Conservation (phyloP, 1,140 invertebrate genomes). For the Archivesica marissinica region DNA sequence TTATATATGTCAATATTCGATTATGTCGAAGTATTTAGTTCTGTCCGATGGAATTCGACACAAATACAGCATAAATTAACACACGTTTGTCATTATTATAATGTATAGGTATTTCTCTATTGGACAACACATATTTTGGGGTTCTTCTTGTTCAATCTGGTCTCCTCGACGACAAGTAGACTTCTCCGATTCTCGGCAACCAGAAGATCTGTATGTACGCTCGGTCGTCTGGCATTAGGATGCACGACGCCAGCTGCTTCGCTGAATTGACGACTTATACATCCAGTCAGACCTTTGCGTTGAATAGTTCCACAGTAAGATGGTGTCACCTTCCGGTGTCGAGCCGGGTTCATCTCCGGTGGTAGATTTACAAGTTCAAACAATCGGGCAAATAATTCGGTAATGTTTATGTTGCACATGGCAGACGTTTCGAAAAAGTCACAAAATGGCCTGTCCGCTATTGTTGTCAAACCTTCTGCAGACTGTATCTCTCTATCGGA, state of each 20-base stretch:
- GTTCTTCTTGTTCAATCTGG: too few relatives aligned
- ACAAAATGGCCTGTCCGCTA: conserved; percentile 85
- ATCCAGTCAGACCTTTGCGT: conserved; percentile 72
- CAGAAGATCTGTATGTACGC: conserved; percentile 93
- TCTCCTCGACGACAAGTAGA: too few relatives aligned
- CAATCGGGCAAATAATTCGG: conserved; percentile 92
- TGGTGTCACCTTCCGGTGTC: conserved; percentile 86
- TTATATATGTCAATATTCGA: too few relatives aligned
- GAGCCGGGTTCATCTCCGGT: conserved; percentile 94
- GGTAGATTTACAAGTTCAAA: conserved; percentile 92
- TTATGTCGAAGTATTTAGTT: too few relatives aligned
- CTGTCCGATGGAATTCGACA: too few relatives aligned
- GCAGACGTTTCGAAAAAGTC: conserved; percentile 93
- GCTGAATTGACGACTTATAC: conserved; percentile 91
- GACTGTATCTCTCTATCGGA: conserved; percentile 86
- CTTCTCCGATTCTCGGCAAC: conserved; percentile 87
- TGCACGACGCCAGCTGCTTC: conserved; percentile 94
- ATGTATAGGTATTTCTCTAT: too few relatives aligned
- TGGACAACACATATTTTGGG: too few relatives aligned
- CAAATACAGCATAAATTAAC: too few relatives aligned
- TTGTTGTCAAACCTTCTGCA: conserved; percentile 71
- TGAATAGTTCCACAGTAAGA: conserved; percentile 54
- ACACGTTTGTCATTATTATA: too few relatives aligned
- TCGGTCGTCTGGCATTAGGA: conserved; percentile 92
- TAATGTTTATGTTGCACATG: conserved; percentile 90